A percentile compares a stretch with the other conserved stretches of the same genome.
Evolutionary conservation across 2,888 invertebrate genomes (phyloP).

Genomic region (Pyralis farinalis): DNA sequence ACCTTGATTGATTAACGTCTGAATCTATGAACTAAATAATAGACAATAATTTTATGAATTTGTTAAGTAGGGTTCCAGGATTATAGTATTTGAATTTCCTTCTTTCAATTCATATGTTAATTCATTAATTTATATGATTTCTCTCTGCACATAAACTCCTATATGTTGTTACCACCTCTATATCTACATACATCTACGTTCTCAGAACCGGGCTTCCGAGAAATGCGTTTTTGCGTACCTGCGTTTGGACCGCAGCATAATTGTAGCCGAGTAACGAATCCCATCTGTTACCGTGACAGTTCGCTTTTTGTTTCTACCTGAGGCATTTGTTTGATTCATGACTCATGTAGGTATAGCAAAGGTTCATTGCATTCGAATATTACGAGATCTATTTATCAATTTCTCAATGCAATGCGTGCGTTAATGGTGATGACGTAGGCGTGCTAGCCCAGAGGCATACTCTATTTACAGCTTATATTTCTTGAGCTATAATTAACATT

Average conservation of each 20-base stretch:
- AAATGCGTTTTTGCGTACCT: slow-evolving; percentile 48
- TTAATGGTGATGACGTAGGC: slow-evolving; percentile 1
- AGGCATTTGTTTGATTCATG: slow-evolving; percentile 31
- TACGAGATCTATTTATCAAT: slow-evolving; percentile 9
- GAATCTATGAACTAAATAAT: too few species aligned
- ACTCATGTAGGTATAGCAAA: slow-evolving; percentile 12
- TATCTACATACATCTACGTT: background rate
- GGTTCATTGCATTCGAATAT: background rate
- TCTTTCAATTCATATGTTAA: too few species aligned
- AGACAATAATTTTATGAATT: too few species aligned
- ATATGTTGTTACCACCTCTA: too few species aligned
- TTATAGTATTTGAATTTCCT: too few species aligned
- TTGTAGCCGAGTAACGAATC: slow-evolving; percentile 48
- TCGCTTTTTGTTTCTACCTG: slow-evolving; percentile 33
- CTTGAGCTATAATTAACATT: too few species aligned
- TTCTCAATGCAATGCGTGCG: slow-evolving; percentile 4
- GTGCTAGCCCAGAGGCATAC: too few species aligned
- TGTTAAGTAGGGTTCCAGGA: too few species aligned
- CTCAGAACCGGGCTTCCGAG: background rate
- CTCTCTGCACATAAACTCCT: background rate
- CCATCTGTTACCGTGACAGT: slow-evolving; percentile 58
- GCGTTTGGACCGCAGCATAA: slow-evolving; percentile 42
- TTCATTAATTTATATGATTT: too few species aligned
- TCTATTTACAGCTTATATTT: too few species aligned
- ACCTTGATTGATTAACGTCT: too few species aligned